Evolutionary conservation across 2,888 invertebrate genomes (phyloP), one percentile per base, ranked within the genome.

Genomic region (Cheilosia vulpina): DNA sequence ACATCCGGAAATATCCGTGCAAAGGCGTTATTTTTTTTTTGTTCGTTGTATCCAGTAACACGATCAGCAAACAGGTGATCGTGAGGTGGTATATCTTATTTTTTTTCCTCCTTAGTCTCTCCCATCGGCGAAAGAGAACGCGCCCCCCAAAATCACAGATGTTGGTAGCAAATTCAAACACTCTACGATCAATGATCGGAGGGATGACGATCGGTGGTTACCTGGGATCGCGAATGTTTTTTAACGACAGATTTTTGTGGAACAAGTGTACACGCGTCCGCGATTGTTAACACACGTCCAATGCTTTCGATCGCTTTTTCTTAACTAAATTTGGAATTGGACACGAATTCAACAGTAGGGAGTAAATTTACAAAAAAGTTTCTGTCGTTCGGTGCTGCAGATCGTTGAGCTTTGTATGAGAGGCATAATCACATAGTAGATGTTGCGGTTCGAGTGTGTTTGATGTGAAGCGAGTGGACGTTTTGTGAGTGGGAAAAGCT

Each of bases 1-100:
- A 84, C 79, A 84, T 84, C 79, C 84, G 80, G 84, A 84, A 80
- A 84, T 76, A 84, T 84, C 80, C 79, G 58, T 80, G 65, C 75
- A 60, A 58, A 78, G 73, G 31, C 50, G 47, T 52, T 43, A 34
- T 43, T n/a, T 60, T 53, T 53, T 24, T 45, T n/a, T 45, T 34
- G 38, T 15, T 52, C 38, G 43, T 11, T 47, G 0, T 75, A 75
- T 84, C 75, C 47, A 69, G 27, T 63, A 68, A 58, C 79, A 79
- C 79, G 79, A 84, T 84, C 79, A 53, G 38, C 60, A 71, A 84
- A 84, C 79, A 84, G 79, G 84, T 84, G 84, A 84, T 80, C 84
- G 80, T 84, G 80, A 71, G 53, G 53, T 69, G 41, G 55, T 76
- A 55, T 69, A 69, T 82, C 60, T 71, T 69, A 57, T 76, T 34